Evolutionary conservation across 1,140 invertebrate genomes (phyloP).

Genomic region (Drosophila arizonae): DNA sequence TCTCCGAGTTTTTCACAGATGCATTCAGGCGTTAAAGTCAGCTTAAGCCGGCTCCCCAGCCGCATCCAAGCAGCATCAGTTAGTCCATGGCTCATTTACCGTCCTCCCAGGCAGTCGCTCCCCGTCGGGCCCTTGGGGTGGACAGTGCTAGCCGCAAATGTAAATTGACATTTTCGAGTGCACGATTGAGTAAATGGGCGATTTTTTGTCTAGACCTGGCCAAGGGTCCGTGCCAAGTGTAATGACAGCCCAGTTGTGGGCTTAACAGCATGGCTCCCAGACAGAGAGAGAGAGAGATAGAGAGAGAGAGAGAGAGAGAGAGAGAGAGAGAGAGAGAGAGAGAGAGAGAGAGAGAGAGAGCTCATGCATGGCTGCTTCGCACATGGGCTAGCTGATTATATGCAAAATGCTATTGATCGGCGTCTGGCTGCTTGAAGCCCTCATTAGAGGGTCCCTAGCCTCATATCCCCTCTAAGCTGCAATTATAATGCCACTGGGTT

Average conservation of each 20-base stretch:
- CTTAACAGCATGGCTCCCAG: conserved; percentile 60
- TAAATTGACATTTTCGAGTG: conserved; percentile 81
- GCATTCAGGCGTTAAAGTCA: conserved; percentile 80
- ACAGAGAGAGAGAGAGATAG: conserved; percentile 33
- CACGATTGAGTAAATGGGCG: conserved; percentile 80
- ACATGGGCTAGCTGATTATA: conserved; percentile 68
- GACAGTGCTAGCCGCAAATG: conserved; percentile 69
- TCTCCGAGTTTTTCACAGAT: conserved; percentile 51
- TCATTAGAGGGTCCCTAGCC: conserved; percentile 14
- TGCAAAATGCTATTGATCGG: conserved; percentile 63
- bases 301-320: not conserved
- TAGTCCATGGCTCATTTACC: conserved; percentile 41
- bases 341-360: no score
- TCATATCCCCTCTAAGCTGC: conserved; percentile 25
- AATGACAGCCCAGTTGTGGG: conserved; percentile 76
- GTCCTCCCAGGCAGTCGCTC: conserved; percentile 14
- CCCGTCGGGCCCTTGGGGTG: conserved; percentile 22
- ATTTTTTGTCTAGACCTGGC: conserved; percentile 38
- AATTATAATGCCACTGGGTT: conserved; percentile 23
- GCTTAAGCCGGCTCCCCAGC: conserved; percentile 60
- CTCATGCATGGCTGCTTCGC: conserved; percentile 51
- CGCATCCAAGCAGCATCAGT: conserved; percentile 18
- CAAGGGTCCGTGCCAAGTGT: conserved; percentile 44
- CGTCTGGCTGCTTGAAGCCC: not conserved
- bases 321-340: not conserved